Evolutionary conservation across 2,888 invertebrate genomes (phyloP), one percentile per base, ranked within the genome.

Genomic region (Oligia strigilis): DNA sequence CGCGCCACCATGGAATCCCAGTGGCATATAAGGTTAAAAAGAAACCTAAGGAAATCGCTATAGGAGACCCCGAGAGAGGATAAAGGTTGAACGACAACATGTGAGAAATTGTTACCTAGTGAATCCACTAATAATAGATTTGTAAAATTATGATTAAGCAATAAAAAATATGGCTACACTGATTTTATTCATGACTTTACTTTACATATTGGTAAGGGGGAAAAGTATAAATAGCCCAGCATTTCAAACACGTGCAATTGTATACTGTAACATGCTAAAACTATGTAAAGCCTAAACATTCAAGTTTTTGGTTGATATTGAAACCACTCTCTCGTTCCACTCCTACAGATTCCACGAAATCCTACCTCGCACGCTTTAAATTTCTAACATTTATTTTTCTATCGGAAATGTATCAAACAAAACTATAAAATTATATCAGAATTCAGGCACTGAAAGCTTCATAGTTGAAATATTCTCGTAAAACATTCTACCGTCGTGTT

Each of bases 391-490:
- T 66, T 29, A 64, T 83, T 74, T 72, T 69, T 46, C 36, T 14
- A n/a, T 36, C 46, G 52, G 52, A 85, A 86, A 87, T 85, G 62
- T 67, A 79, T 87, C 87, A 86, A 72, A 80, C 75, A 84, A 81
- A 86, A 87, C 87, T 73, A 84, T 86, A 79, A 85, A 87, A 87
- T 77, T 65, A 85, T 73, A 77, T 85, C 69, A 80, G 58, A 85
- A 77, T 72, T 81, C 72, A 81, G 52, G 66, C 72, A 87, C 71
- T 81, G 77, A 88, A 83, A 86, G 86, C 60, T 88, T 82, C 75
- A 79, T 84, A 55, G 79, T 77, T 74, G 36, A 77, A 83, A 77
- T 74, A 73, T 75, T 79, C 71, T 77, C 81, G 71, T 81, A 88
- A 85, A 85, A 82, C 82, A 67, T 64, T 66, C 66, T 11, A 72